These are phyloP conservation scores for Eupithecia subumbrata DNA, from an alignment of 2,888 invertebrate species.

Conservation along the genomic window DNA sequence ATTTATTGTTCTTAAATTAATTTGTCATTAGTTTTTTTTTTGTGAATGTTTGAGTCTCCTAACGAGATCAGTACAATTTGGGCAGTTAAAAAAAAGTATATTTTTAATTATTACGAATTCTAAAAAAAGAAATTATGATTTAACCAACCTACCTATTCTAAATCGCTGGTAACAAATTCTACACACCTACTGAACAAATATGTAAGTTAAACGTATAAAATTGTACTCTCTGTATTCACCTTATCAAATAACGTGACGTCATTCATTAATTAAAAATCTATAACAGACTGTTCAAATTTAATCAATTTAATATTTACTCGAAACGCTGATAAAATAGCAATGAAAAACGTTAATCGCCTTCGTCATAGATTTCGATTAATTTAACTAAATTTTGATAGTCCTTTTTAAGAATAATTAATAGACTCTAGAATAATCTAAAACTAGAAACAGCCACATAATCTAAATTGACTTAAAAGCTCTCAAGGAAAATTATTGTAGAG, in stretches of 20 bases:
- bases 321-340: conserved; percentile 4
- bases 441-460: conserved; percentile 16
- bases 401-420: conserved; percentile 11
- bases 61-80: conserved; percentile 5
- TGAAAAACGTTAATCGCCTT: conserved; percentile 3
- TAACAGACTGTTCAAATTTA: conserved; percentile 8
- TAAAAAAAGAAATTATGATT: not conserved
- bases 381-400: conserved; percentile 11
- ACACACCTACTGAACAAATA: conserved; percentile 9
- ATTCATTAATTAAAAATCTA: conserved; percentile 7
- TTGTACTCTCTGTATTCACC: conserved; percentile 1
- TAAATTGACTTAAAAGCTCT: conserved; percentile 26
- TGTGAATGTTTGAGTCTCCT: conserved; percentile 2
- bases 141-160: not conserved
- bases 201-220: not conserved
- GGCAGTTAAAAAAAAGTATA: not conserved
- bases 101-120: not conserved
- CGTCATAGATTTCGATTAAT: not conserved
- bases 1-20: not conserved
- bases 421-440: conserved; percentile 3
- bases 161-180: conserved; percentile 7
- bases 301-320: not conserved
- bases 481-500: conserved; percentile 18
- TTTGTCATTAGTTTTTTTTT: not conserved
- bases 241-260: conserved; percentile 3